Evolutionary conservation across 2,888 invertebrate genomes (phyloP), one percentile per base, ranked within the genome.

Genomic region (Cheilosia vulpina): DNA sequence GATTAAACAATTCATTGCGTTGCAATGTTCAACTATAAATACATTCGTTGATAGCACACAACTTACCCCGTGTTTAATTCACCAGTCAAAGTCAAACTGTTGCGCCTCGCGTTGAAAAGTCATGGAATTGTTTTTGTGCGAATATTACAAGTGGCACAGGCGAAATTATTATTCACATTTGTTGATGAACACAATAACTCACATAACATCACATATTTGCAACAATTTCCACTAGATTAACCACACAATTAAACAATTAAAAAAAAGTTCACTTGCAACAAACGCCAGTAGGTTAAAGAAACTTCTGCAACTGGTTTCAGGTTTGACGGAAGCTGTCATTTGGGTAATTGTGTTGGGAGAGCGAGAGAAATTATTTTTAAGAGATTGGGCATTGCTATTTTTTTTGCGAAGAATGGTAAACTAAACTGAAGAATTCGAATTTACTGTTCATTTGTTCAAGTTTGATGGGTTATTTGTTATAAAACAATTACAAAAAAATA

Each of bases 201-300:
- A 71, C 62, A 53, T 34, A 4, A 2, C 17, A 7, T 21, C 31
- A 52, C 47, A 75, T 15, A 31, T 62, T 68, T n/a, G 15, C 4
- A 11, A 2, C 2, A 50, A 53, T 47, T 52, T 4, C 27, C 43
- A 13, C 5, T 17, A 15, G 0, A 27, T 41, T 63, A 58, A 19
- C 19, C 2, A 55, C 9, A 43, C 50, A 50, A 11, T 43, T 13
- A 43, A 2, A 65, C n/a, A n/a, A 68, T 83, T 53, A 60, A 6
- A 62, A 57, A 2, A 0, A 13, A 73, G 17, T 15, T 50, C 83
- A 73, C 82, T 72, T 79, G 66, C 57, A 69, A 52, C 57, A 52
- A 55, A 50, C 63, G 50, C 31, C 83, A 72, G 73, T 73, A 83
- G 81, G 50, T 4, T 13, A 13, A 13, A 13, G 13, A 38, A 38